Evolutionary conservation across 2,113 vertebrate species (phyloP).

Genomic region (Phoenicopterus ruber): DNA sequence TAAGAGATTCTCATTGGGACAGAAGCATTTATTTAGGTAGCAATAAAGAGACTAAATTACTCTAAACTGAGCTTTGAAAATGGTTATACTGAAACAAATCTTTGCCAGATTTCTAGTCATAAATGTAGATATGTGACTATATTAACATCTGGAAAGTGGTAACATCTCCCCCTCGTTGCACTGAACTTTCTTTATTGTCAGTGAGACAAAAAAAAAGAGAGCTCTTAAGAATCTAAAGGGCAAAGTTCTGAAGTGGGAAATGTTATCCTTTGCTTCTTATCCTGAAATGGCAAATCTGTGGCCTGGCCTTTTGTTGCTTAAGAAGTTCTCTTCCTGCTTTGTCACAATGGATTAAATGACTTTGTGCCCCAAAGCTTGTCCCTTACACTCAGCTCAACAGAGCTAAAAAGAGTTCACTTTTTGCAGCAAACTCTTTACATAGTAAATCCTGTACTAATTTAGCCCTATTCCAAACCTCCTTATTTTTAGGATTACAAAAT

Average conservation of each 20-base stretch:
- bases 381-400: background rate
- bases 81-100: background rate
- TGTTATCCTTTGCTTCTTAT: background rate
- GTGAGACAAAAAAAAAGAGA: background rate
- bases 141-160: background rate
- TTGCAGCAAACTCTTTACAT: background rate
- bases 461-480: background rate
- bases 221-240: background rate
- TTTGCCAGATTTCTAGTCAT: background rate
- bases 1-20: background rate
- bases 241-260: constrained; percentile 23
- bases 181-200: background rate
- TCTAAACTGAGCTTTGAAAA: background rate
- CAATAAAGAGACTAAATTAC: background rate
- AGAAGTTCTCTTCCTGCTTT: constrained; percentile 2
- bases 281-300: constrained; percentile 23
- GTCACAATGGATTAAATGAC: background rate
- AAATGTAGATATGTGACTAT: background rate
- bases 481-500: background rate
- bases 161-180: background rate
- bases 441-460: background rate
- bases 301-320: constrained; percentile 2
- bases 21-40: background rate
- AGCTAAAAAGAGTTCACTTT: background rate
- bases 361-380: background rate